Evolutionary conservation across 2,797 vertebrate species (phyloP).

Genomic region (Amphiprion clarkii): DNA sequence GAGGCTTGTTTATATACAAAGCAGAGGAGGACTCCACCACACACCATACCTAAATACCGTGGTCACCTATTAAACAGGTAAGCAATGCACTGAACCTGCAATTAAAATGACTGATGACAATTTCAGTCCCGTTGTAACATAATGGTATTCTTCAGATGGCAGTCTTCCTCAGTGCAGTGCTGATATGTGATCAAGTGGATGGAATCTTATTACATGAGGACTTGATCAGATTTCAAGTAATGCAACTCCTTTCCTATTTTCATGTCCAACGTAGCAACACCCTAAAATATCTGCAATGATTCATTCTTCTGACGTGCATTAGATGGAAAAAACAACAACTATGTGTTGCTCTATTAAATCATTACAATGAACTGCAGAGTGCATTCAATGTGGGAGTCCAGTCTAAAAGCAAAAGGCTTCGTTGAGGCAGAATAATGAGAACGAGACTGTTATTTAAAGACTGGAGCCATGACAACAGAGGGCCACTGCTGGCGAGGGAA

Average conservation of each 20-base stretch:
- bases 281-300: conserved; percentile 49
- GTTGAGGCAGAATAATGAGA: conserved; percentile 74
- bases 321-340: neutral
- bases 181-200: conserved; percentile 13
- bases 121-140: conserved; percentile 17
- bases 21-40: neutral
- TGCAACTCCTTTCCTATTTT: conserved; percentile 4
- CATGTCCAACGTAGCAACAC: conserved; percentile 24
- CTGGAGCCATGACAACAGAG: conserved; percentile 82
- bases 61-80: conserved; percentile 1
- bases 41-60: neutral
- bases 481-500: conserved; percentile 63
- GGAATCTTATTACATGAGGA: conserved; percentile 24
- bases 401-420: conserved; percentile 59
- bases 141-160: neutral
- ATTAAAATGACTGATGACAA: neutral
- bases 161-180: conserved; percentile 7
- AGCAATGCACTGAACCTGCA: conserved; percentile 16
- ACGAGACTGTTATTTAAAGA: conserved; percentile 78
- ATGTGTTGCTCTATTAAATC: conserved; percentile 39
- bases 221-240: conserved; percentile 38
- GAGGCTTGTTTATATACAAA: conserved; percentile 1
- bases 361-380: conserved; percentile 38
- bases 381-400: conserved; percentile 60
- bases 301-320: conserved; percentile 34